Evolutionary conservation across 2,797 vertebrate genomes (phyloP).

Genomic region (Pseudochirops cupreus): DNA sequence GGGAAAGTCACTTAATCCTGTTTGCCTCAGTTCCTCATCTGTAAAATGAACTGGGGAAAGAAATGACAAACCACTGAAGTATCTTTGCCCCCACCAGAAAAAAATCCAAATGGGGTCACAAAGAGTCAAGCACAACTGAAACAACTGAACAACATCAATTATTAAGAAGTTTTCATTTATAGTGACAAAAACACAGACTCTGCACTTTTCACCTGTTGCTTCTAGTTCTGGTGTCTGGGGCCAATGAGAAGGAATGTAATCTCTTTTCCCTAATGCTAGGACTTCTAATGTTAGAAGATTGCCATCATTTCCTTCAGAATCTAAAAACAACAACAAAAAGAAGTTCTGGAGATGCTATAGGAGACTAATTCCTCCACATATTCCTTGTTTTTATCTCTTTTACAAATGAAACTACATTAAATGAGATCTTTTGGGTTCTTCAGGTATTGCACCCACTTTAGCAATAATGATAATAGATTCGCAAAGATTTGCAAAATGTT

Average conservation of each 20-base stretch:
- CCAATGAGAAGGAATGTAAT: neutral
- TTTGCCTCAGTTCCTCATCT: neutral
- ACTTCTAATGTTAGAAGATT: neutral
- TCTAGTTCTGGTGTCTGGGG: neutral
- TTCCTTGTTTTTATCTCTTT: too few relatives aligned
- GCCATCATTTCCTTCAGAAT: too few relatives aligned
- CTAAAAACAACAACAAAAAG: too few relatives aligned
- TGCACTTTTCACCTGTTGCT: neutral
- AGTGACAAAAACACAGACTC: neutral
- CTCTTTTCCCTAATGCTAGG: neutral
- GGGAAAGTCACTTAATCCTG: neutral
- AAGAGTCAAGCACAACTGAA: neutral
- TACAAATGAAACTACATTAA: too few relatives aligned
- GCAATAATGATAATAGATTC: neutral
- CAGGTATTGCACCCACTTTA: neutral
- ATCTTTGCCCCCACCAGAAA: neutral
- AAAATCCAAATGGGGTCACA: neutral
- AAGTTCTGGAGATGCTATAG: too few relatives aligned
- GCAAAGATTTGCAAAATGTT: neutral
- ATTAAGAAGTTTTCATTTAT: neutral
- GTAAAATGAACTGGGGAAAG: neutral
- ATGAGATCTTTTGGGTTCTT: too few relatives aligned
- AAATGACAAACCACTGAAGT: neutral
- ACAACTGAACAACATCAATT: neutral
- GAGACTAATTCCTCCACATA: too few relatives aligned